phyloP scores from a whole-genome alignment of 2,797 vertebrate genomes.

The Hyperoplus lanceolatus region DNA sequence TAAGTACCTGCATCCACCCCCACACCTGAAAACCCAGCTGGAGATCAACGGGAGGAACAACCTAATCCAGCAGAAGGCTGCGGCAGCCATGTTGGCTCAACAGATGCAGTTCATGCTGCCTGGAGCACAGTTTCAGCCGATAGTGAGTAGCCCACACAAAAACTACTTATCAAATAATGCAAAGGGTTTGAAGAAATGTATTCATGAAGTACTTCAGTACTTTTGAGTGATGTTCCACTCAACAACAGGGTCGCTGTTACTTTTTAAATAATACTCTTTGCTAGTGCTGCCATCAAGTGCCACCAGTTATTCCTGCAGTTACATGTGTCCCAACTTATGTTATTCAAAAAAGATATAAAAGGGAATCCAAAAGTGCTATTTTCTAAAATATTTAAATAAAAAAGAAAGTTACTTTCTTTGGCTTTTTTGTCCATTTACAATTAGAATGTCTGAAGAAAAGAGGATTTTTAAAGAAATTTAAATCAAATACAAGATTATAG shows the following conservation, averaged over 20 bases:
- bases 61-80: constrained; percentile 98
- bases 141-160: constrained; percentile 86
- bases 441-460: neutral
- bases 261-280: neutral
- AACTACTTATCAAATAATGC: constrained; percentile 5
- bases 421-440: neutral
- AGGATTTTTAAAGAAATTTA: neutral
- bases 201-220: neutral
- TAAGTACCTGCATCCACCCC: constrained; percentile 98
- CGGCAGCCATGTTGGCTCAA: constrained; percentile 97
- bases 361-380: neutral
- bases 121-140: constrained; percentile 92
- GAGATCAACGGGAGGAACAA: constrained; percentile 99
- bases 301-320: neutral
- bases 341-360: neutral
- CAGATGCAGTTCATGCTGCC: constrained; percentile 99
- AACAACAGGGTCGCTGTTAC: neutral
- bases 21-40: constrained; percentile 97
- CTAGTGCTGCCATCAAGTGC: neutral
- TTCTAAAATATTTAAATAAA: neutral
- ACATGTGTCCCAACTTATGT: neutral
- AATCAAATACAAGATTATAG: neutral
- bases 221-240: neutral
- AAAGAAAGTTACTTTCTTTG: neutral
- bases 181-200: neutral